Percentiles rank a stretch among this genome's conserved stretches.
phyloP scores from a whole-genome alignment of 2,797 vertebrate species.

The Acanthis flammea region DNA sequence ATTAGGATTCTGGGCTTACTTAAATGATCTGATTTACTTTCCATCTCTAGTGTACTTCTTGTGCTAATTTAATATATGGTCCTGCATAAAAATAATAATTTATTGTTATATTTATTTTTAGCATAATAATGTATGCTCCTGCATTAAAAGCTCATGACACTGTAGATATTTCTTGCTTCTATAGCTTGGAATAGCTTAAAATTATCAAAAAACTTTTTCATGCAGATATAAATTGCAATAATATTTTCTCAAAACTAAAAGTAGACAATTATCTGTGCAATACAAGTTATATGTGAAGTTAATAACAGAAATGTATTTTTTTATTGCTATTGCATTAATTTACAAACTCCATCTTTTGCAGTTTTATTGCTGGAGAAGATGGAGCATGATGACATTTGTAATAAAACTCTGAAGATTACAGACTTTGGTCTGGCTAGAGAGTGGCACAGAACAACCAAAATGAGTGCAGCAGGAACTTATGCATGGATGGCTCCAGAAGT shows the following conservation, averaged over 20 bases:
- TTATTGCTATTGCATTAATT: slow-evolving; percentile 2
- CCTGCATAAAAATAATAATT: too few relatives aligned
- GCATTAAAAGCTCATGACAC: background rate
- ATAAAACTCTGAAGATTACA: slow-evolving; percentile 96
- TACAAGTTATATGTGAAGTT: background rate
- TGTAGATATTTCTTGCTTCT: background rate
- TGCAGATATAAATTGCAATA: background rate
- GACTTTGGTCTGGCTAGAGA: slow-evolving; percentile 95
- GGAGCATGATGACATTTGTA: slow-evolving; percentile 89
- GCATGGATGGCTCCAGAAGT: slow-evolving; percentile 98
- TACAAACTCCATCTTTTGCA: slow-evolving; percentile 58
- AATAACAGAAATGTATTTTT: background rate
- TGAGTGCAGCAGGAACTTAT: slow-evolving; percentile 94
- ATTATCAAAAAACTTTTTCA: background rate
- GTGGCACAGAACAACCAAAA: slow-evolving; percentile 95
- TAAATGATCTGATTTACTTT: background rate
- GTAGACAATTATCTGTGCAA: background rate
- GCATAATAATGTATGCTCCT: background rate
- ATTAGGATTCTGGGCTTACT: background rate
- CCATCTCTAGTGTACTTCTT: background rate
- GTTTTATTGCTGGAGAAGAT: slow-evolving; percentile 94
- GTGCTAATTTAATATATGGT: background rate
- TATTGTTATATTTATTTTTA: too few relatives aligned
- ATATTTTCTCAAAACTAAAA: background rate
- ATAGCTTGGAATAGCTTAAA: background rate